Evolutionary conservation across 2,888 invertebrate species (phyloP).

Genomic region (Drosophila limbata): DNA sequence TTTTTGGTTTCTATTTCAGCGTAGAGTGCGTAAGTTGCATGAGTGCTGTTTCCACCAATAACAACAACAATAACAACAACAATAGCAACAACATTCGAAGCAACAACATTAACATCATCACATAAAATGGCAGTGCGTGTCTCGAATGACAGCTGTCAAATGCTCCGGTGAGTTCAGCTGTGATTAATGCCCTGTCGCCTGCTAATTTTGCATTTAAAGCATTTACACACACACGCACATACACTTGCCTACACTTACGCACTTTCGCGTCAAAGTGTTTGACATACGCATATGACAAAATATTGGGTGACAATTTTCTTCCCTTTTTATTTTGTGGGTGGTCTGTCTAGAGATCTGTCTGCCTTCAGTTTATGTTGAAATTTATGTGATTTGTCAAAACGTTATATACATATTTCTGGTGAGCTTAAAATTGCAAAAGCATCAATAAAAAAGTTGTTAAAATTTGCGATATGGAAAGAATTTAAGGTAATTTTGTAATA

Average conservation of each 20-base stretch:
- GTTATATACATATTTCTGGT: constrained; percentile 13
- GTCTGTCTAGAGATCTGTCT: constrained; percentile 36
- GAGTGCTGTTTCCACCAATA: constrained; percentile 21
- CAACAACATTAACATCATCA: constrained; percentile 38
- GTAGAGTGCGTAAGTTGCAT: constrained; percentile 76
- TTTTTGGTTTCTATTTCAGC: constrained; percentile 57
- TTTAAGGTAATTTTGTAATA: too few relatives aligned
- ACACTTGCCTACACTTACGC: constrained; percentile 23
- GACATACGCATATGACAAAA: constrained; percentile 36
- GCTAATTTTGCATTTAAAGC: constrained; percentile 63
- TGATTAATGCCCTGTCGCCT: constrained; percentile 57
- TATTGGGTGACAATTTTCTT: constrained; percentile 48
- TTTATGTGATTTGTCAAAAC: constrained; percentile 29
- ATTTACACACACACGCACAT: constrained; percentile 21
- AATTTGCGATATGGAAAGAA: neutral
- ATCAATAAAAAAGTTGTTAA: neutral
- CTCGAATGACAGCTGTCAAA: constrained; percentile 75
- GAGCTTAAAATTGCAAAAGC: constrained; percentile 9
- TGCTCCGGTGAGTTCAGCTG: constrained; percentile 50
- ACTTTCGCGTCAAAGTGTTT: constrained; percentile 23
- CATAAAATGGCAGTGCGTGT: constrained; percentile 62
- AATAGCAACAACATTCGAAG: constrained; percentile 12
- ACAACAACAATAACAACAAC: constrained; percentile 8
- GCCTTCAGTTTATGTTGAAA: constrained; percentile 25
- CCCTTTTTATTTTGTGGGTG: constrained; percentile 23